Conservation (phyloP, 2,113 vertebrate genomes). For the Rallus limicola region DNA sequence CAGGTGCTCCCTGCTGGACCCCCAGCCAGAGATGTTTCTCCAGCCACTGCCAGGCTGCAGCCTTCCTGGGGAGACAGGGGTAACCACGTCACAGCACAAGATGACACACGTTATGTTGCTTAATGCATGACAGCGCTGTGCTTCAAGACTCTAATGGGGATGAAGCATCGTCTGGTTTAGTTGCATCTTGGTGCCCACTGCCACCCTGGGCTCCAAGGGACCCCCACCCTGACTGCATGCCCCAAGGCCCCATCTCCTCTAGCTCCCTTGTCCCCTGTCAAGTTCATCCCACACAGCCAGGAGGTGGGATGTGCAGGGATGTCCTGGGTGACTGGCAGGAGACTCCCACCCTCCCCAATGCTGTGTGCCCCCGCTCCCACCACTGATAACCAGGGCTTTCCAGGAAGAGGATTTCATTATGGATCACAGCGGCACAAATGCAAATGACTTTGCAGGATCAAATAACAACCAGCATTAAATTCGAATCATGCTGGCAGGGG, state of each 20-base stretch:
- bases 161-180: background rate
- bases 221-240: background rate
- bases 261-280: background rate
- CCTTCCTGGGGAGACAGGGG: background rate
- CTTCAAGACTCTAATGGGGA: background rate
- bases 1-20: background rate
- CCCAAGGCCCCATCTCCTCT: background rate
- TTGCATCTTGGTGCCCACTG: background rate
- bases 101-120: rapidly evolving
- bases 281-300: background rate
- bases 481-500: background rate
- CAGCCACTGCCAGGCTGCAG: background rate
- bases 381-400: background rate
- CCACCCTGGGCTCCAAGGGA: background rate
- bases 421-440: background rate
- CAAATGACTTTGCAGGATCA: background rate
- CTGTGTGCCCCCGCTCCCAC: background rate
- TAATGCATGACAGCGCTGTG: rapidly evolving
- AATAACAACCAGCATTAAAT: background rate
- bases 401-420: background rate
- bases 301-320: too few relatives aligned
- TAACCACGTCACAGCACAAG: rapidly evolving
- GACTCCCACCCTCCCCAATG: background rate
- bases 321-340: background rate
- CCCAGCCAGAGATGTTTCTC: background rate